Conservation (phyloP, 2,113 vertebrate genomes). For the Egretta garzetta region DNA sequence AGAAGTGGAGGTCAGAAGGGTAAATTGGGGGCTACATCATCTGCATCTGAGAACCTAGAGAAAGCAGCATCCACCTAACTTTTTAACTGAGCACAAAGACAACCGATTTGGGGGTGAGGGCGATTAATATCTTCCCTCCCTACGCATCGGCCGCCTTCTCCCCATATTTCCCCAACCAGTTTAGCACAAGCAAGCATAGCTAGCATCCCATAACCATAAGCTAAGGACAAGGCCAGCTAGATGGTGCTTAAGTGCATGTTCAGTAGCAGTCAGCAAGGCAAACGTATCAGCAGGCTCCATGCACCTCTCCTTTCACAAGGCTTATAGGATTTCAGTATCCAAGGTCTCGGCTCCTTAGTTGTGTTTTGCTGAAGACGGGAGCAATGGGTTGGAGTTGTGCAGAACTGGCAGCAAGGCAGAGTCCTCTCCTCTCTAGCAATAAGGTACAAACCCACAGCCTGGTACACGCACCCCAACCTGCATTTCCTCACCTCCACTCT, state of each 20-base stretch:
- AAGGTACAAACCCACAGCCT: not conserved
- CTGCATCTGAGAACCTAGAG: not conserved
- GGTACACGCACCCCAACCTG: not conserved
- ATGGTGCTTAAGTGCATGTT: not conserved
- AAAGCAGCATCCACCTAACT: not conserved
- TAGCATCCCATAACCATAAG: not conserved
- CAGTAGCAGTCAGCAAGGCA: not conserved
- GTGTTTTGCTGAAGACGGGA: not conserved
- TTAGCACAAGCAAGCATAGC: not conserved
- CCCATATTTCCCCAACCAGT: fast-evolving
- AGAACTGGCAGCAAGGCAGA: not conserved
- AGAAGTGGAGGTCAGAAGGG: not conserved
- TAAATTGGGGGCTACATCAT: not conserved
- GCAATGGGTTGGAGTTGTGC: fast-evolving
- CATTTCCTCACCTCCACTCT: not conserved
- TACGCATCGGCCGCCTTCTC: fast-evolving
- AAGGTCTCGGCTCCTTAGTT: not conserved
- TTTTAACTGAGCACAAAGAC: not conserved
- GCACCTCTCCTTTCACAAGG: not conserved
- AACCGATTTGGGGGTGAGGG: not conserved
- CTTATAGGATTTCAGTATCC: not conserved
- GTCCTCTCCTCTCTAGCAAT: not conserved
- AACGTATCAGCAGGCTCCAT: not conserved
- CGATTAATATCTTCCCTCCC: not conserved
- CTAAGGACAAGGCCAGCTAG: not conserved